phyloP scores from a whole-genome alignment of 2,797 vertebrate genomes.

The Hypotaenidia okinawae region DNA sequence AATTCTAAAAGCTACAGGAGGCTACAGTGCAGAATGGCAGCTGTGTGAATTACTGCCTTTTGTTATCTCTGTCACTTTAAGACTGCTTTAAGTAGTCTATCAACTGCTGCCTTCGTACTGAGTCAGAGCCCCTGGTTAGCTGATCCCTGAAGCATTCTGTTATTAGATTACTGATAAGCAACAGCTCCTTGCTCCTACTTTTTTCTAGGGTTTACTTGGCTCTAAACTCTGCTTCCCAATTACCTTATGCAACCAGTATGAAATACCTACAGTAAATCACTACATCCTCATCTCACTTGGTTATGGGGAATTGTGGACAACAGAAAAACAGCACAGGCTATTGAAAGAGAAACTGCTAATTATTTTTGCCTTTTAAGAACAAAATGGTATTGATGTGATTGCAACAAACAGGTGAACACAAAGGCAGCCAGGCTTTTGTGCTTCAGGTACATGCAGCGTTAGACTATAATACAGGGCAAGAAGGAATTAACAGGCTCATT shows the following conservation, averaged over 20 bases:
- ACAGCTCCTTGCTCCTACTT: not conserved
- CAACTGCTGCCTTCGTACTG: not conserved
- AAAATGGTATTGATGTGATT: slow-evolving; percentile 66
- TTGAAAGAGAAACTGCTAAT: slow-evolving; percentile 79
- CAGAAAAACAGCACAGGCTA: not conserved
- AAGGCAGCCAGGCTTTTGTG: slow-evolving; percentile 78
- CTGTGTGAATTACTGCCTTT: not conserved
- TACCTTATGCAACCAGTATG: not conserved
- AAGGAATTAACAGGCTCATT: slow-evolving; percentile 53
- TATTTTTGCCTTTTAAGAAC: slow-evolving; percentile 82
- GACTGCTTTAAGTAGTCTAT: not conserved
- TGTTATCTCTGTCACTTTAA: not conserved
- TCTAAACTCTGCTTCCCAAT: not conserved
- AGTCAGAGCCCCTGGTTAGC: not conserved
- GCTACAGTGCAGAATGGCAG: not conserved
- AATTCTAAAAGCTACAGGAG: not conserved
- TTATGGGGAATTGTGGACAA: not conserved
- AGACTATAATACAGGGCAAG: slow-evolving; percentile 6
- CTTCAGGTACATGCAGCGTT: slow-evolving; percentile 29
- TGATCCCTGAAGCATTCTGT: not conserved
- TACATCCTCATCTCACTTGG: not conserved
- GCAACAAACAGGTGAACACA: slow-evolving; percentile 81
- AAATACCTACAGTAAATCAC: not conserved
- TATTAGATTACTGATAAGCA: not conserved
- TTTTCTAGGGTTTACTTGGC: not conserved